Evolutionary conservation across 1,140 invertebrate genomes (phyloP).

Genomic region (Eulimnadia texana): DNA sequence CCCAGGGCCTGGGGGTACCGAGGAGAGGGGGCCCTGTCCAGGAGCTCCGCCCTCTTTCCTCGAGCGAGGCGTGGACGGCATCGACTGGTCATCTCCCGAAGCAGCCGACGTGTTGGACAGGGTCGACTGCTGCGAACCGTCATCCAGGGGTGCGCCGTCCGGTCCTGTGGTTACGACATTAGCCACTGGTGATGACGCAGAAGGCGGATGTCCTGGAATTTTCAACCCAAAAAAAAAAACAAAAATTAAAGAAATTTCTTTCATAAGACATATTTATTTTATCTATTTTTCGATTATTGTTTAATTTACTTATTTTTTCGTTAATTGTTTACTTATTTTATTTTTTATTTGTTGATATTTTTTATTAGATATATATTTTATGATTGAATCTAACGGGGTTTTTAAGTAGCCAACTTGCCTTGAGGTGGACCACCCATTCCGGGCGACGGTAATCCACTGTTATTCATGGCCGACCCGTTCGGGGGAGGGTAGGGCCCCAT

Average conservation of each 20-base stretch:
- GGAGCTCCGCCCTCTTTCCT: slow-evolving; percentile 39
- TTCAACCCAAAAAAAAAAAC: too few relatives aligned
- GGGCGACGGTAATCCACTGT: slow-evolving; percentile 7
- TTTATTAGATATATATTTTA: too few relatives aligned
- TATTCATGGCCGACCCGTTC: slow-evolving; percentile 17
- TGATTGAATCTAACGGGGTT: too few relatives aligned
- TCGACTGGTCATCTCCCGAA: slow-evolving; percentile 61
- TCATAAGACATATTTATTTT: too few relatives aligned
- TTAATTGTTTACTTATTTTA: too few relatives aligned
- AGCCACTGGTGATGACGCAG: slow-evolving; percentile 37
- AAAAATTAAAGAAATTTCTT: too few relatives aligned
- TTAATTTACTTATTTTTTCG: too few relatives aligned
- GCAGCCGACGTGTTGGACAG: slow-evolving; percentile 77
- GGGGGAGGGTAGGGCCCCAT: slow-evolving; percentile 18
- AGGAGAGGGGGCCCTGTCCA: slow-evolving; percentile 6
- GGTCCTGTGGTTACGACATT: slow-evolving; percentile 72
- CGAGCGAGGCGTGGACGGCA: slow-evolving; percentile 50
- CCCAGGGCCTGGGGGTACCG: background rate
- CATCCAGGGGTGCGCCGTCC: slow-evolving; percentile 69
- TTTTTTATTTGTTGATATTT: too few relatives aligned
- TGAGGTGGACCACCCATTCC: background rate
- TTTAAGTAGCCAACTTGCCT: too few relatives aligned
- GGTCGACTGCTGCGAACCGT: slow-evolving; percentile 80
- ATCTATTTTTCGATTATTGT: too few relatives aligned
- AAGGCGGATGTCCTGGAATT: background rate